phyloP scores from a whole-genome alignment of 37 sponge, comb jelly and placozoan species.

The Tethya wilhelma region DNA sequence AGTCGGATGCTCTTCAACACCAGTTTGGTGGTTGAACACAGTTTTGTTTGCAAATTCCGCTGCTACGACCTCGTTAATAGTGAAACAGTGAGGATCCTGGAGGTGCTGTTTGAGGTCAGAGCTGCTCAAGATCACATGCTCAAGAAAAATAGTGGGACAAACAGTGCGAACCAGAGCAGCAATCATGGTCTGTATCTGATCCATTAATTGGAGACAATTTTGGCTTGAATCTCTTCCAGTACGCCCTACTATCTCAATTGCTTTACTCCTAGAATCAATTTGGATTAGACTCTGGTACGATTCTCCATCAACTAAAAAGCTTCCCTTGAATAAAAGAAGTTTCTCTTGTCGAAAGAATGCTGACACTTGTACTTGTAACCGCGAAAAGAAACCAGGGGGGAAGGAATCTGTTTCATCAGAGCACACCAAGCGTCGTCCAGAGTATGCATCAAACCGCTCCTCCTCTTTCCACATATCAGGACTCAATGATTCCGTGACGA shows the following conservation, averaged over 20 bases:
- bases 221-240: neutral
- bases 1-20: conserved; percentile 22
- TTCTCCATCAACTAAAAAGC: conserved; percentile 46
- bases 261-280: conserved; percentile 14
- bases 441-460: conserved; percentile 17
- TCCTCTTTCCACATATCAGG: conserved; percentile 33
- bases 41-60: neutral
- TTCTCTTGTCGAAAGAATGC: conserved; percentile 5
- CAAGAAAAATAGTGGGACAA: conserved; percentile 68
- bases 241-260: conserved; percentile 49
- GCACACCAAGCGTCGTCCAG: conserved; percentile 52
- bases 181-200: conserved; percentile 48
- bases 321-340: conserved; percentile 40
- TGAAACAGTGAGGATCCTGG: conserved; percentile 37
- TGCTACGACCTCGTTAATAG: conserved; percentile 38
- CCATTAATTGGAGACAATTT: conserved; percentile 51
- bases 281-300: conserved; percentile 44
- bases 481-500: conserved; percentile 16
- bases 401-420: conserved; percentile 56
- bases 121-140: conserved; percentile 45
- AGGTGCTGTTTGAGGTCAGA: conserved; percentile 52
- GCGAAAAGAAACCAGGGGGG: conserved; percentile 75
- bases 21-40: conserved; percentile 27
- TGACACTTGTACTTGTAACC: conserved; percentile 60
- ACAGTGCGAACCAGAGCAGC: conserved; percentile 35